phyloP scores from a whole-genome alignment of 2,888 invertebrate species.

The Hypomecis atomaria region DNA sequence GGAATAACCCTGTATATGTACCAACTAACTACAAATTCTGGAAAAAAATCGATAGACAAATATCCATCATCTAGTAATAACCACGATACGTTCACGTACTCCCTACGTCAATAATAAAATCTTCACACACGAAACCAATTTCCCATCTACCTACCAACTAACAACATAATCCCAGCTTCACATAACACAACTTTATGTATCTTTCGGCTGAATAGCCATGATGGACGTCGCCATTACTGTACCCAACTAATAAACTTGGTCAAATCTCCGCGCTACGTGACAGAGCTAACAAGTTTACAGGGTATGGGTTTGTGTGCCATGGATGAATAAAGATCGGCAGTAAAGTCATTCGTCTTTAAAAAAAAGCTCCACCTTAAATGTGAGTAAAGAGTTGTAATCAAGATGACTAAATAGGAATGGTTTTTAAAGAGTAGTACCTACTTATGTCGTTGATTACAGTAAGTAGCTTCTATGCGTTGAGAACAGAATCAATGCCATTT shows the following conservation, averaged over 20 bases:
- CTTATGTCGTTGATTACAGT: no score
- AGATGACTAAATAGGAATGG: no score
- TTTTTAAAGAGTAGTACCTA: no score
- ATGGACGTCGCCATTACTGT: conserved; percentile 29
- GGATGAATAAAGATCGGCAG: no score
- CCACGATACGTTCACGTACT: background rate
- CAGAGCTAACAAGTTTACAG: conserved; percentile 41
- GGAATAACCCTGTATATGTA: no score
- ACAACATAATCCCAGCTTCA: conserved; percentile 3
- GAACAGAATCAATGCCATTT: no score
- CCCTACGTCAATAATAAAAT: conserved; percentile 13
- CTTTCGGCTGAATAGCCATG: conserved; percentile 13
- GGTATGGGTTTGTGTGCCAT: background rate
- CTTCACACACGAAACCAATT: conserved; percentile 12
- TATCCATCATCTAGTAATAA: background rate
- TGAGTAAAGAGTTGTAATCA: no score
- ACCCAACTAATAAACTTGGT: conserved; percentile 46
- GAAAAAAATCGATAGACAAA: no score
- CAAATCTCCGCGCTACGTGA: conserved; percentile 53
- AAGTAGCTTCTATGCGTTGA: no score
- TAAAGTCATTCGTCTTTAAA: no score
- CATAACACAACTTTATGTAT: conserved; percentile 8
- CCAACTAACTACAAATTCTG: no score
- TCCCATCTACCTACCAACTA: background rate
- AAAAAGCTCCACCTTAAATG: no score